Percentiles rank a stretch among this genome's conserved stretches.
These are phyloP conservation scores for Apocrypta bakeri DNA, from an alignment of 1,140 invertebrate species.

Conservation along the genomic window DNA sequence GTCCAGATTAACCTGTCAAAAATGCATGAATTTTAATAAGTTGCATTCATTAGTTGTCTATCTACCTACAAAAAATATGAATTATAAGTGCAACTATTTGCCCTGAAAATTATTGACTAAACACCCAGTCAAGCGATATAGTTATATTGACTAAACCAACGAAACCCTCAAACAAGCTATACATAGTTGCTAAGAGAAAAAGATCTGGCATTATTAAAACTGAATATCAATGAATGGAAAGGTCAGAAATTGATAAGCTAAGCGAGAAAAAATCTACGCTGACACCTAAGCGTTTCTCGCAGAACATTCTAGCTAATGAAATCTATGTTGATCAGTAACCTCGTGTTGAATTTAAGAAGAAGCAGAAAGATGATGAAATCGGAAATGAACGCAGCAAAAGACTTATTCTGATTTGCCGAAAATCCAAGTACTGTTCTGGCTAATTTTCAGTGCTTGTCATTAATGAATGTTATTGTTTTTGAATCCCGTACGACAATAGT, in stretches of 20 bases:
- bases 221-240: neutral
- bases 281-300: neutral
- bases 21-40: neutral
- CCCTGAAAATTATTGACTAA: no score
- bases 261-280: neutral
- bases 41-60: neutral
- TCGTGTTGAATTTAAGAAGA: neutral
- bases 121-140: no score
- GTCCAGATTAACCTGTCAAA: slow-evolving; percentile 81
- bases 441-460: neutral
- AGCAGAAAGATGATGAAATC: no score
- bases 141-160: no score
- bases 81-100: no score
- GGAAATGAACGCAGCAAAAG: no score
- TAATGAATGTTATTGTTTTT: neutral
- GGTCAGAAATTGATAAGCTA: neutral
- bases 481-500: neutral
- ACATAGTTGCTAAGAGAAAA: neutral
- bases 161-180: no score
- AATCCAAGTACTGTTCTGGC: neutral
- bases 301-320: neutral
- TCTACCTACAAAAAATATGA: no score
- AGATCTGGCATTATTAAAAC: neutral
- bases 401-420: neutral
- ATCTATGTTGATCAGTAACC: neutral